phyloP scores from a whole-genome alignment of 2,888 invertebrate species.

The Drepanosiphum platanoidis region DNA sequence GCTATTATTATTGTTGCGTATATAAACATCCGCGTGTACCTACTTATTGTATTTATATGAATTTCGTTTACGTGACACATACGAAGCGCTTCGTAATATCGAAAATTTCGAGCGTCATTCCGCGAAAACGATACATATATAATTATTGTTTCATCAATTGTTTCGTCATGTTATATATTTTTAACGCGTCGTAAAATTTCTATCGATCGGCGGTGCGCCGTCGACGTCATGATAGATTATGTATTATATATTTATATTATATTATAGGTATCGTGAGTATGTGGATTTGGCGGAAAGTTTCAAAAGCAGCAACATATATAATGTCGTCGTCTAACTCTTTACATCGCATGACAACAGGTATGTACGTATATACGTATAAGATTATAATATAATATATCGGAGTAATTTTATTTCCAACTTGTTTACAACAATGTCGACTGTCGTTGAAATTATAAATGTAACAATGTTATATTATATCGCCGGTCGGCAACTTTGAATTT shows the following conservation, averaged over 20 bases:
- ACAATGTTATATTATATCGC: background rate
- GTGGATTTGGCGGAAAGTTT: constrained; percentile 1
- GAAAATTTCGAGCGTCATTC: too few species aligned
- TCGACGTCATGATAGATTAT: too few species aligned
- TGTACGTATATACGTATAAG: background rate
- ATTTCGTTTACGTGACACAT: too few species aligned
- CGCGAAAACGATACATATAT: too few species aligned
- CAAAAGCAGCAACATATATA: too few species aligned
- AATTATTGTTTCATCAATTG: too few species aligned
- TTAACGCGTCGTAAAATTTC: too few species aligned
- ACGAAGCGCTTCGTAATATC: background rate
- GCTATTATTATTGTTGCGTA: too few species aligned
- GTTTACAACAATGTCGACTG: constrained; percentile 17
- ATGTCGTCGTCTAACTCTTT: too few species aligned
- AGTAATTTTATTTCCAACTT: constrained; percentile 22
- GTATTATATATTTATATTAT: too few species aligned
- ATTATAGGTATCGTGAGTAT: background rate
- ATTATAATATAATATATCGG: too few species aligned
- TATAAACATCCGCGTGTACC: background rate
- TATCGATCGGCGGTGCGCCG: too few species aligned
- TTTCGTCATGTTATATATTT: background rate
- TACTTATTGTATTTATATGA: background rate
- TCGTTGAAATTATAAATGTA: background rate
- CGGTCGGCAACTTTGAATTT: background rate
- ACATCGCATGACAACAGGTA: background rate